Evolutionary conservation across 2,797 vertebrate genomes (phyloP).

Genomic region (Amazona finschi): DNA sequence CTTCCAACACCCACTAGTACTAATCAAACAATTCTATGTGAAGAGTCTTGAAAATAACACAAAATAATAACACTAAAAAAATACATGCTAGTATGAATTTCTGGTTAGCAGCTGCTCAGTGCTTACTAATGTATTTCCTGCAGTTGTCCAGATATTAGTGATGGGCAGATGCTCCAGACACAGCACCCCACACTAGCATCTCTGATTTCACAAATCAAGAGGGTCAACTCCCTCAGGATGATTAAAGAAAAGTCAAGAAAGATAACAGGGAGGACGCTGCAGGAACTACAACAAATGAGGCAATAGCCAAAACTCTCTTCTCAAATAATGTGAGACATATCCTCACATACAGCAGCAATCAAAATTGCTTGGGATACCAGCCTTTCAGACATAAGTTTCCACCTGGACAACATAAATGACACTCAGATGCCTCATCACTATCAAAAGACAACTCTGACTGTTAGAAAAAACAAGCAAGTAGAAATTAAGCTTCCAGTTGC

Average conservation of each 20-base stretch:
- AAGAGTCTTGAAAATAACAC: neutral
- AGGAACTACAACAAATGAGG: neutral
- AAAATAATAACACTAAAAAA: neutral
- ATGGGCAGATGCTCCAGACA: neutral
- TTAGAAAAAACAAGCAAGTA: neutral
- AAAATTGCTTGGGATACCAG: neutral
- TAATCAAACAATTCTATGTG: neutral
- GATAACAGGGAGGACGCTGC: fast-evolving
- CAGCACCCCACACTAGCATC: neutral
- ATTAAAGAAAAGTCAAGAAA: neutral
- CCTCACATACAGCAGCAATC: neutral
- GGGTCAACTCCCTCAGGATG: neutral
- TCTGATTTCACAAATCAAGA: neutral
- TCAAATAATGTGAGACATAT: fast-evolving
- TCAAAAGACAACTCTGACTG: neutral
- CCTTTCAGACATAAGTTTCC: neutral
- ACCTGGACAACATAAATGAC: neutral
- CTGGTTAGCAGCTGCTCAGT: neutral
- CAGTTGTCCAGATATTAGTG: neutral
- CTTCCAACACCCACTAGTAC: neutral
- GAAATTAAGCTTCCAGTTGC: neutral
- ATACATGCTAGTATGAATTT: neutral
- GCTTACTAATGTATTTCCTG: neutral
- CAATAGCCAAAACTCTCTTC: neutral
- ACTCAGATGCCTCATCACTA: neutral